A percentile compares a stretch with the other conserved stretches of the same genome.
Evolutionary conservation across 2,113 vertebrate species (phyloP).

Genomic region (human): GRCh38 chr1:184995001-184995500

Average conservation of each 20-base stretch:
- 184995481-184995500: no score
- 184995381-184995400: neutral
- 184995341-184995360: neutral
- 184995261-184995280: neutral
- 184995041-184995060: neutral
- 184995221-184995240: neutral
- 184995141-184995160: neutral
- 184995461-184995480: no score
- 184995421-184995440: no score
- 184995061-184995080: neutral
- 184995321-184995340: neutral
- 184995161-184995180: neutral
- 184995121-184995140: neutral
- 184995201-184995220: neutral
- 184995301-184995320: neutral
- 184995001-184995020: neutral
- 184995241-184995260: neutral
- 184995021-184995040: neutral
- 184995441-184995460: no score
- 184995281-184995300: neutral
- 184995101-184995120: neutral
- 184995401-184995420: neutral
- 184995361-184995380: neutral
- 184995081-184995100: neutral
- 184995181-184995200: neutral